Evolutionary conservation across 1,140 invertebrate genomes (phyloP), one percentile per base, ranked within the genome.

Genomic region (Chrysopa pallens): DNA sequence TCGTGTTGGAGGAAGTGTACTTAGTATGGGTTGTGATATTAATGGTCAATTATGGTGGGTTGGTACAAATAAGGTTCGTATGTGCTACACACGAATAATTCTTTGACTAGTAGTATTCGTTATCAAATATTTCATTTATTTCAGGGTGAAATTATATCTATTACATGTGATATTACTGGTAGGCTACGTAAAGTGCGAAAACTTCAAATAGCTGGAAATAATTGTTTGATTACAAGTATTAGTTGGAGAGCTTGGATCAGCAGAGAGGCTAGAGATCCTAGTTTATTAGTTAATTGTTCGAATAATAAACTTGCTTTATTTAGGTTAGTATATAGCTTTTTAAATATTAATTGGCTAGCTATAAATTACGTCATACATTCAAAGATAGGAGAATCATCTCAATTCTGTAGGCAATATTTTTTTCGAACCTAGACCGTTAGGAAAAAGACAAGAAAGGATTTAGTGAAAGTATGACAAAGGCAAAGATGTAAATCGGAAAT

Each of bases 201-300:
- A 53, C 71, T 76, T 6, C 31, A 33, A 51, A 63, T 61, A 47
- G 68, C 73, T 40, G 69, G 69, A 48, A 73, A 76, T 42, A 64
- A 66, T 33, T 62, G 65, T 54, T 67, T 72, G 42, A 69, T 88
- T 40, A 83, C 79, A 1, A 79, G 80, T 64, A 68, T 89, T 38
- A 79, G 77, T 41, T 84, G 80, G 64, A 69, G 81, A 54, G 74
- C 78, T n/a, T 88, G 84, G 82, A 73, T 85, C 36, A 86, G 80
- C 50, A 65, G 82, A 36, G 75, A 82, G 59, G 72, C 75, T 15
- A 66, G 77, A 41, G 81, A 85, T 63, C 81, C 83, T 42, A 78
- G 76, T 14, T 61, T 91, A 33, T 63, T 91, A 8, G 77, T 84
- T 33, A 89, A 83, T 62, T 78, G 75, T 52, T 75, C 80, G 31